These are phyloP conservation scores for Syrista parreyssii DNA, from an alignment of 2,888 invertebrate genomes.

Conservation along the genomic window DNA sequence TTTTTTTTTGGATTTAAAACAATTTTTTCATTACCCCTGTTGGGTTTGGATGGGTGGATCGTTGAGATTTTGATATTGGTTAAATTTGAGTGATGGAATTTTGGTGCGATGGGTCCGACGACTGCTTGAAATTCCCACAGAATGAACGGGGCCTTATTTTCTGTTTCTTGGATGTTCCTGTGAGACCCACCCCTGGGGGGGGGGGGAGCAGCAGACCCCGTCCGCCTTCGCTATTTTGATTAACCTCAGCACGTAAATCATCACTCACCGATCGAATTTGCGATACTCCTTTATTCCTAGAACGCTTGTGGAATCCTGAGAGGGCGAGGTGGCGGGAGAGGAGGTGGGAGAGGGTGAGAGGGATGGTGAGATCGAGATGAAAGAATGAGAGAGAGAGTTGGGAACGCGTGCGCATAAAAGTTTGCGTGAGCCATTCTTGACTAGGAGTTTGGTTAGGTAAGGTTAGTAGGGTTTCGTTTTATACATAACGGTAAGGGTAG, in stretches of 20 bases:
- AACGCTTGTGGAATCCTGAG: slow-evolving; percentile 34
- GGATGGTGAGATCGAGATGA: slow-evolving; percentile 5
- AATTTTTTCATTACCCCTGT: not conserved
- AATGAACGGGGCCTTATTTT: not conserved
- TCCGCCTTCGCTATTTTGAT: slow-evolving; percentile 1
- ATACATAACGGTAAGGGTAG: slow-evolving; percentile 29
- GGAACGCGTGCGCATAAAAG: slow-evolving; percentile 1
- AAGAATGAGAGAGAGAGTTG: not conserved
- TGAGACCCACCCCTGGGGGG: not conserved
- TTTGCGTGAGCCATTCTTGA: slow-evolving; percentile 1
- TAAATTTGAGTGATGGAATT: not conserved
- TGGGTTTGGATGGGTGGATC: not conserved
- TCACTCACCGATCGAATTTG: slow-evolving; percentile 50
- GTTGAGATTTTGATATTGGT: not conserved
- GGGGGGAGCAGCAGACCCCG: not conserved
- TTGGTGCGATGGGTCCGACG: not conserved
- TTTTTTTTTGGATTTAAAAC: slow-evolving; percentile 3
- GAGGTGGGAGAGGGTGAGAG: not conserved
- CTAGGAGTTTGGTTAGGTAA: not conserved
- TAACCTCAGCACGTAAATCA: slow-evolving; percentile 40
- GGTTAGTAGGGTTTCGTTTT: slow-evolving; percentile 2
- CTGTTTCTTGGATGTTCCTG: not conserved
- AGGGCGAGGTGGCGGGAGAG: not conserved
- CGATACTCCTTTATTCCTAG: slow-evolving; percentile 53
- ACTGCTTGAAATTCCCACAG: not conserved